phyloP scores from a whole-genome alignment of 1,140 invertebrate genomes.

The Danaus plexippus region DNA sequence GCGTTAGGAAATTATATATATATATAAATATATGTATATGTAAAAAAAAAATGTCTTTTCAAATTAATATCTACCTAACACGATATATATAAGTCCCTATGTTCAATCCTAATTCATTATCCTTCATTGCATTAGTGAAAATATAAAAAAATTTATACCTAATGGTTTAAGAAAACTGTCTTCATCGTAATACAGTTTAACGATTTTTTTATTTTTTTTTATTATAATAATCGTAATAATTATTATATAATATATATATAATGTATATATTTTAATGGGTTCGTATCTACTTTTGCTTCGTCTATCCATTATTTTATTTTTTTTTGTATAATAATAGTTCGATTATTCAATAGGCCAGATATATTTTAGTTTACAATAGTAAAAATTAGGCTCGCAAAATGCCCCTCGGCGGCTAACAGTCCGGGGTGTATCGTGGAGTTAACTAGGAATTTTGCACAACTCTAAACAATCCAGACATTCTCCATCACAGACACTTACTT shows the following conservation, averaged over 20 bases:
- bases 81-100: slow-evolving; percentile 49
- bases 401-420: slow-evolving; percentile 49
- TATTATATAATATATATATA: slow-evolving; percentile 44
- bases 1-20: slow-evolving; percentile 36
- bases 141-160: slow-evolving; percentile 66
- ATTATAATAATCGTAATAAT: slow-evolving; percentile 13
- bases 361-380: slow-evolving; percentile 52
- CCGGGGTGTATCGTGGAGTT: slow-evolving; percentile 48
- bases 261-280: slow-evolving; percentile 48
- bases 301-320: slow-evolving; percentile 23
- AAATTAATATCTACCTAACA: slow-evolving; percentile 55
- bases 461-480: slow-evolving; percentile 21
- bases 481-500: slow-evolving; percentile 35
- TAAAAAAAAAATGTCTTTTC: slow-evolving; percentile 63
- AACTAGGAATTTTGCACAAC: slow-evolving; percentile 49
- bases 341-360: slow-evolving; percentile 63
- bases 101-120: slow-evolving; percentile 56
- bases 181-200: slow-evolving; percentile 63
- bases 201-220: slow-evolving; percentile 50
- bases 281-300: slow-evolving; percentile 42
- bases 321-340: slow-evolving; percentile 54
- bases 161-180: slow-evolving; percentile 68
- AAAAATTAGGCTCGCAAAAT: slow-evolving; percentile 56
- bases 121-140: slow-evolving; percentile 65
- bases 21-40: slow-evolving; percentile 18